phyloP scores from a whole-genome alignment of 1,140 invertebrate species.

The Drosophila seguyi region DNA sequence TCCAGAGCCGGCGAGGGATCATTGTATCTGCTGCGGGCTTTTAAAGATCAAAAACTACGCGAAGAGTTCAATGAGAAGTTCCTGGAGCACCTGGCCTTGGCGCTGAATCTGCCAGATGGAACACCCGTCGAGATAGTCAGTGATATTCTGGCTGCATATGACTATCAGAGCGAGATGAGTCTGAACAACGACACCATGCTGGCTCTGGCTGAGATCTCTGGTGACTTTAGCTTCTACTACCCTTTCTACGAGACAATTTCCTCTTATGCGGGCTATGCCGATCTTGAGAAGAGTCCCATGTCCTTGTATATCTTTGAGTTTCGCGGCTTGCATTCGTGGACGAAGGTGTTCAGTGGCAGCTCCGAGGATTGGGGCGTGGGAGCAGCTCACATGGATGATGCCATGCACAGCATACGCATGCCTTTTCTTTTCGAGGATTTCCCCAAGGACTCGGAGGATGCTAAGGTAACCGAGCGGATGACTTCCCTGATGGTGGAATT shows the following conservation, averaged over 20 bases:
- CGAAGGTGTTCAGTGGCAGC: background rate
- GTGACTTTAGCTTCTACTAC: constrained; percentile 61
- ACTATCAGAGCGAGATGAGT: constrained; percentile 1
- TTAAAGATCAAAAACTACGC: background rate
- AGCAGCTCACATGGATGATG: constrained; percentile 69
- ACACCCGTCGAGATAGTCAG: background rate
- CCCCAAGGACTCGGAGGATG: constrained; percentile 40
- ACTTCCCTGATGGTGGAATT: constrained; percentile 45
- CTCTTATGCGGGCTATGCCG: constrained; percentile 50
- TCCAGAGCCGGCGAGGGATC: constrained; percentile 69
- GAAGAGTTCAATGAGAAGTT: constrained; percentile 56
- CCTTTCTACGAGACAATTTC: constrained; percentile 49
- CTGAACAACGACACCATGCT: constrained; percentile 51
- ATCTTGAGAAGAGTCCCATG: constrained; percentile 41
- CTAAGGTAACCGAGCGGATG: constrained; percentile 34
- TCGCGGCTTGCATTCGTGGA: background rate
- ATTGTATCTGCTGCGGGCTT: constrained; percentile 28
- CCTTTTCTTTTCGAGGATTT: constrained; percentile 28
- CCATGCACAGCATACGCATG: constrained; percentile 52
- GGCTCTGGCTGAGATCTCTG: constrained; percentile 29
- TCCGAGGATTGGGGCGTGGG: constrained; percentile 32
- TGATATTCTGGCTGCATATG: constrained; percentile 34
- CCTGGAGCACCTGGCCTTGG: constrained; percentile 14
- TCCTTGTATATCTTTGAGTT: constrained; percentile 60
- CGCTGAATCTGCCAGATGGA: constrained; percentile 32